Base-by-base conservation (phyloP, 2,113 vertebrate species). In the Actenoides lindsayi region DNA sequence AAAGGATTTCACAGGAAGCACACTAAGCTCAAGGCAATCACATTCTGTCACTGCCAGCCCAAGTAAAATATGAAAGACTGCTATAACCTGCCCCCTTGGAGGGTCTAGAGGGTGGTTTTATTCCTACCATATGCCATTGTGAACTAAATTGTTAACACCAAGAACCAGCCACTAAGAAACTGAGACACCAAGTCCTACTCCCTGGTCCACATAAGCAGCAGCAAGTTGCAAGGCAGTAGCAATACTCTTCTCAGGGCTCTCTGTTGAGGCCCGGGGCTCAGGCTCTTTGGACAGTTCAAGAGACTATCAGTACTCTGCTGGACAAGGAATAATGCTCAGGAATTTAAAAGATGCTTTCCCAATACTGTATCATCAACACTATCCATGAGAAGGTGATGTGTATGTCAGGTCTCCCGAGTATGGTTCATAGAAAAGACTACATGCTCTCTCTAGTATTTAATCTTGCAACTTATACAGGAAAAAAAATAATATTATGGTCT, bases 281-380 rank as follows among this genome's bases (percentile, higher is more conserved):
- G 60, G 2, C 57, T 21, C 71, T 16, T 0, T 1, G 25, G 37
- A 5, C 41, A 7, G 64, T 0, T 9, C 46, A 82, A 37, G 33
- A 60, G 41, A 62, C 12, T 13, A 14, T 7, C 30, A 19, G 5
- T 3, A 28, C 23, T 33, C 30, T 44, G 27, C 1, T 1, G 0
- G 67, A 21, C 0, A 6, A 60, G 35, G 50, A 35, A 31, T 57
- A 70, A 1, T 4, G 48, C 44, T 65, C 59, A 42, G 77, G 28
- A 89, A 60, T 9, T 13, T 39, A 30, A 41, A 37, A 14, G 14
- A 16, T 4, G 3, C 24, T 18, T 28, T 56, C 60, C 2, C 5
- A 19, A 10, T 25, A 7, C 37, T 64, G 54, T 59, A 37, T 35
- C 48, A 17, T 5, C 51, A 41, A 5, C 0, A 3, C 48, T 2